Evolutionary conservation across 2,113 vertebrate genomes (phyloP).

Genomic region (Lathamus discolor): DNA sequence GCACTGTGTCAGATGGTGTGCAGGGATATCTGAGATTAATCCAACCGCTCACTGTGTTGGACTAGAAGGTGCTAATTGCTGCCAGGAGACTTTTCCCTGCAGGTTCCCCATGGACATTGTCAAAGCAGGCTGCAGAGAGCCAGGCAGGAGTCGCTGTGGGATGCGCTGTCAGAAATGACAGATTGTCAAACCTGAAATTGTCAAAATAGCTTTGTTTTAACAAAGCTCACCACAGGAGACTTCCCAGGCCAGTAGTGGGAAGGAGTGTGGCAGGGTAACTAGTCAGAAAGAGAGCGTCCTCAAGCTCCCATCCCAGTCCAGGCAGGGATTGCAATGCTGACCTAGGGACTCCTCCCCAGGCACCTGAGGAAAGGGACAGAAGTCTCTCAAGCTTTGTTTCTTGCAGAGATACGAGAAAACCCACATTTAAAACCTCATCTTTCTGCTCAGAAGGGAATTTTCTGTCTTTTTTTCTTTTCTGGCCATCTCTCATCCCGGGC

Average conservation of each 20-base stretch:
- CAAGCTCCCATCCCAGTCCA: neutral
- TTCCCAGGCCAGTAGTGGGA: neutral
- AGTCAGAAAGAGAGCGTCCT: neutral
- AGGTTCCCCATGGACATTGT: neutral
- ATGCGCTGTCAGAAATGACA: neutral
- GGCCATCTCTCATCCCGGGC: neutral
- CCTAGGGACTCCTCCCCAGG: neutral
- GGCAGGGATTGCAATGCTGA: neutral
- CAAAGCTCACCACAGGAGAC: neutral
- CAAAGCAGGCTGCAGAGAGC: neutral
- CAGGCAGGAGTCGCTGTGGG: neutral
- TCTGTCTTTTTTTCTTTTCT: neutral
- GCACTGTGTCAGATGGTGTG: neutral
- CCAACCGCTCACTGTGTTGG: accelerated
- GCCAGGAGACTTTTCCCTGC: neutral
- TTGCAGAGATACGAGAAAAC: neutral
- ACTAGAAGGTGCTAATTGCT: neutral
- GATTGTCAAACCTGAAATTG: neutral
- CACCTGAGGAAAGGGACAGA: neutral
- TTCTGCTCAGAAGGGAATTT: neutral
- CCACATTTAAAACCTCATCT: neutral
- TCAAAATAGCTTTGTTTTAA: neutral
- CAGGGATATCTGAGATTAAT: neutral
- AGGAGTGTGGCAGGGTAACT: neutral
- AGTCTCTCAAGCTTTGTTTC: neutral